Evolutionary conservation across 1,140 invertebrate species (phyloP).

Genomic region (Heliconius himera): DNA sequence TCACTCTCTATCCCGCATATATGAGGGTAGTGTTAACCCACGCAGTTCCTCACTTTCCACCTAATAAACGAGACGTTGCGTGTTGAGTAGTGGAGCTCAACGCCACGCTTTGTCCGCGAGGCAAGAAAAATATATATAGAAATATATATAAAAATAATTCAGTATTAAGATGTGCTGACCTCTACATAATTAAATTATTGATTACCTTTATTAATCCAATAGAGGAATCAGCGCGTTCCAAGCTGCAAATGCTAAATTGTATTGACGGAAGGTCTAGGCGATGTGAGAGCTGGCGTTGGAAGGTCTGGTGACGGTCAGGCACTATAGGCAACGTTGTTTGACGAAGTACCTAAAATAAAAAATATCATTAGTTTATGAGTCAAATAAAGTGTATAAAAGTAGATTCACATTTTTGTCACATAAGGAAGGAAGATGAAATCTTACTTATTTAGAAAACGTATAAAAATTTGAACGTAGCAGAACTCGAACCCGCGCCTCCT

Average conservation of each 20-base stretch:
- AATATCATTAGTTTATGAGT: background rate
- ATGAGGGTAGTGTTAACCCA: background rate
- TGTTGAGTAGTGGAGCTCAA: background rate
- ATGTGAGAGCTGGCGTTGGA: constrained; percentile 90
- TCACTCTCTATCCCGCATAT: background rate
- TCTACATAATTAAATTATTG: background rate
- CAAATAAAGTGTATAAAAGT: background rate
- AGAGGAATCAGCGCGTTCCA: constrained; percentile 86
- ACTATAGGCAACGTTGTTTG: constrained; percentile 92
- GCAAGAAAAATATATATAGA: too few species aligned
- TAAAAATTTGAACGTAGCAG: too few species aligned
- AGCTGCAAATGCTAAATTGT: constrained; percentile 88
- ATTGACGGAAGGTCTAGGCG: constrained; percentile 88
- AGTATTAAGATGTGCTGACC: too few species aligned
- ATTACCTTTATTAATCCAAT: constrained; percentile 87
- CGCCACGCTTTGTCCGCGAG: background rate
- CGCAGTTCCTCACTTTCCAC: background rate
- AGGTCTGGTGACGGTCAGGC: constrained; percentile 89
- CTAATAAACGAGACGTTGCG: background rate
- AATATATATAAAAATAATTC: too few species aligned
- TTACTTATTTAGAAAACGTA: too few species aligned
- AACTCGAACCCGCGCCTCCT: too few species aligned
- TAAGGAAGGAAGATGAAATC: too few species aligned
- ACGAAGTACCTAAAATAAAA: constrained; percentile 83
- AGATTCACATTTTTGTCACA: too few species aligned